phyloP scores from a whole-genome alignment of 2,113 vertebrate species.

The Charina bottae region DNA sequence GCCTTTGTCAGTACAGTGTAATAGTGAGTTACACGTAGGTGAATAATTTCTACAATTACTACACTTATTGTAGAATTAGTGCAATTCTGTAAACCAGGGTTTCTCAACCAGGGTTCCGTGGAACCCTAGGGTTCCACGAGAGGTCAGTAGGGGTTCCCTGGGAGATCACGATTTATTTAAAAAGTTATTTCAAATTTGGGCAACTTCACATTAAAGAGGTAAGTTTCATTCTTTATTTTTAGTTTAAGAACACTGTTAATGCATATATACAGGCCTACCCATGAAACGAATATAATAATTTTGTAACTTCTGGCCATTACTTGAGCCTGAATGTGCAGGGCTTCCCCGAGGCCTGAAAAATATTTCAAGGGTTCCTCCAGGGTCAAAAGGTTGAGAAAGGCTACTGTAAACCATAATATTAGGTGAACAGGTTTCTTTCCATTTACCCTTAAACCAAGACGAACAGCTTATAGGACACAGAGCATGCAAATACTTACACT shows the following conservation, averaged over 20 bases:
- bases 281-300: no score
- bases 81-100: not conserved
- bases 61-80: not conserved
- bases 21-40: not conserved
- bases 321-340: no score
- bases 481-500: conserved; percentile 85
- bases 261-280: no score
- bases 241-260: no score
- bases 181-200: no score
- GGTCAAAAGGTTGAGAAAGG: conserved; percentile 2
- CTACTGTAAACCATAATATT: conserved; percentile 18
- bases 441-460: conserved; percentile 18
- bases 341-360: no score
- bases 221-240: no score
- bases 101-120: no score
- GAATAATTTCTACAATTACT: not conserved
- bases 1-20: conserved; percentile 9
- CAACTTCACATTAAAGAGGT: no score
- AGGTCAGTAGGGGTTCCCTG: not conserved
- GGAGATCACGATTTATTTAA: no score
- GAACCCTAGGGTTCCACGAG: not conserved
- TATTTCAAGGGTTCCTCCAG: no score
- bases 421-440: not conserved
- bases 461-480: conserved; percentile 13
- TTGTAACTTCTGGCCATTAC: no score